A percentile compares a stretch with the other conserved stretches of the same genome.
Evolutionary conservation across 2,888 invertebrate species (phyloP).

Genomic region (Melinaea menophilus): DNA sequence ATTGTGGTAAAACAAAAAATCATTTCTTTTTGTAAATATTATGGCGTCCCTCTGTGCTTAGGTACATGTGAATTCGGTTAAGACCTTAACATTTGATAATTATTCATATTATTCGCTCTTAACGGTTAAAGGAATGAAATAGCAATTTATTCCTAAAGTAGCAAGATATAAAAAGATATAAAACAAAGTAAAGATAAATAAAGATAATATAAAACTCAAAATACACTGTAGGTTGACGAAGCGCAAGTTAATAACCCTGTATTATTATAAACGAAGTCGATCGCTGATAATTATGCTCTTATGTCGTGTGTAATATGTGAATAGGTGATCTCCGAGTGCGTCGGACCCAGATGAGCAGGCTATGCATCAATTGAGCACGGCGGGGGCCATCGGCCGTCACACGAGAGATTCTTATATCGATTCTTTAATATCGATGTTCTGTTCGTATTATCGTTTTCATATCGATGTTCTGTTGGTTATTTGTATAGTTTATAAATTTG

Average conservation of each 20-base stretch:
- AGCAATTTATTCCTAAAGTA: too few species aligned
- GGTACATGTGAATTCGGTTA: too few species aligned
- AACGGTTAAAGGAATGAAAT: too few species aligned
- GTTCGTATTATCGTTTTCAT: conserved; percentile 1
- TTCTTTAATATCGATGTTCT: conserved; percentile 26
- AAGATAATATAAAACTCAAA: too few species aligned
- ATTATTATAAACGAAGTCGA: conserved; percentile 23
- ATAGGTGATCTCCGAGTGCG: conserved; percentile 34
- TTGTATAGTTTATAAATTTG: too few species aligned
- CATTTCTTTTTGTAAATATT: too few species aligned
- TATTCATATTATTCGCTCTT: too few species aligned
- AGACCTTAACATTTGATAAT: too few species aligned
- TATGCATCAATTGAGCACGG: conserved; percentile 72
- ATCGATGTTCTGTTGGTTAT: neutral
- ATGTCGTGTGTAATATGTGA: conserved; percentile 38
- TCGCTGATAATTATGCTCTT: conserved; percentile 36
- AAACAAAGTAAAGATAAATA: too few species aligned
- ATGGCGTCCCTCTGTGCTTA: too few species aligned
- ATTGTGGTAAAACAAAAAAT: too few species aligned
- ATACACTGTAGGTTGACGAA: conserved; percentile 8
- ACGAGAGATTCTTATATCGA: conserved; percentile 19
- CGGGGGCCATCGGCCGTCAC: conserved; percentile 52
- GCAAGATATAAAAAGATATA: too few species aligned
- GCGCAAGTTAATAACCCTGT: conserved; percentile 18
- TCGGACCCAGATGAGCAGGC: conserved; percentile 47